These are phyloP conservation scores for human (Homo sapiens) DNA, from an alignment of 2,113 vertebrate species.

Conservation along the genomic window DNA sequence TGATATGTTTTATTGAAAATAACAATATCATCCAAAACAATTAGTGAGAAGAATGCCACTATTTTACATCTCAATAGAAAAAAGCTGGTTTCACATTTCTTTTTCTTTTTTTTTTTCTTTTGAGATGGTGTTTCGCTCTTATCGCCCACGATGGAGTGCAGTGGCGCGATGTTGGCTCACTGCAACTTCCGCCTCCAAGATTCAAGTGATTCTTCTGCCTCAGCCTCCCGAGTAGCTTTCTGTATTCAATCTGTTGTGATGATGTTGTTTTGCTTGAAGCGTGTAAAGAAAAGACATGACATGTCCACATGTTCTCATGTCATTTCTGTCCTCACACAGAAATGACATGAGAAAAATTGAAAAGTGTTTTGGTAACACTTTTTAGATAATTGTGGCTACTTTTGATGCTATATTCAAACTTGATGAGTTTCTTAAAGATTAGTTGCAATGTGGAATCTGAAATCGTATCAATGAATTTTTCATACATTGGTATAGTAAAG, in stretches of 20 bases:
- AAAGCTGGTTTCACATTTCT: not conserved
- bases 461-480: not conserved
- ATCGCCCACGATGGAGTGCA: too few relatives aligned
- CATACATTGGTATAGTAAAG: not conserved
- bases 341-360: not conserved
- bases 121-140: too few relatives aligned
- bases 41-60: not conserved
- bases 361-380: not conserved
- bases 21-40: not conserved
- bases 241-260: not conserved
- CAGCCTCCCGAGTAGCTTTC: too few relatives aligned
- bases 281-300: not conserved
- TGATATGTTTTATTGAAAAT: not conserved
- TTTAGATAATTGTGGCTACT: not conserved
- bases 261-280: not conserved
- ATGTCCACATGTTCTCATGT: too few relatives aligned
- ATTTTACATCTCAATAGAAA: not conserved
- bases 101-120: not conserved
- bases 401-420: not conserved
- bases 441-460: not conserved
- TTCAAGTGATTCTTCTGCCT: too few relatives aligned
- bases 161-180: too few relatives aligned
- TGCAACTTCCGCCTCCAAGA: too few relatives aligned
- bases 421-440: not conserved
- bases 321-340: not conserved